These are phyloP conservation scores for Fabriciana adippe DNA, from an alignment of 2,888 invertebrate genomes.

Conservation along the genomic window DNA sequence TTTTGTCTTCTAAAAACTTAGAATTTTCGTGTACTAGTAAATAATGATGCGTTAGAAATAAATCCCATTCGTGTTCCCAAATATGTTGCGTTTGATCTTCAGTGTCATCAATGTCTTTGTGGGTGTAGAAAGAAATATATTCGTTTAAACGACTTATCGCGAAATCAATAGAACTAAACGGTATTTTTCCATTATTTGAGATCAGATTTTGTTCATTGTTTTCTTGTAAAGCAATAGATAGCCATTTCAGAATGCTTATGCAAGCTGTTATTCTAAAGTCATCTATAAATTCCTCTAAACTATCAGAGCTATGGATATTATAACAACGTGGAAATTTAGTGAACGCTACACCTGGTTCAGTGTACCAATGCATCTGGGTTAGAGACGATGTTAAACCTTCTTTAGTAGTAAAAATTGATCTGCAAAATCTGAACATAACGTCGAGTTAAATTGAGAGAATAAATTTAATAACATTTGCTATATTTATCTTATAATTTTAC, in stretches of 20 bases:
- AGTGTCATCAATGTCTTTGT: conserved; percentile 89
- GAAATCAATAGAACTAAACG: conserved; percentile 89
- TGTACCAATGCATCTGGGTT: conserved; percentile 93
- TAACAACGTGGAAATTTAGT: conserved; percentile 94
- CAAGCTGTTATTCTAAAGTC: conserved; percentile 96
- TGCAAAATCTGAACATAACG: conserved; percentile 88
- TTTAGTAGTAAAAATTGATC: conserved; percentile 95
- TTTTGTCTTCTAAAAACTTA: conserved; percentile 74
- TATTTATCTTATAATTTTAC: conserved; percentile 45
- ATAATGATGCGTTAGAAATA: conserved; percentile 88
- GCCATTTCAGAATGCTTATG: conserved; percentile 90
- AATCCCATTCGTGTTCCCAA: conserved; percentile 95
- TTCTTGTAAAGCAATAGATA: conserved; percentile 82
- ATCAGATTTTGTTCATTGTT: conserved; percentile 82
- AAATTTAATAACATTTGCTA: too few species aligned
- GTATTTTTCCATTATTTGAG: conserved; percentile 85
- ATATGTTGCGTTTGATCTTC: conserved; percentile 84
- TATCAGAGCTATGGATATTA: conserved; percentile 90
- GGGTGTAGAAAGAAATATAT: conserved; percentile 87
- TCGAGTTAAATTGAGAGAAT: background rate
- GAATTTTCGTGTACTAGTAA: conserved; percentile 85
- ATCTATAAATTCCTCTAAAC: conserved; percentile 91
- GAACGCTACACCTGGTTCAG: conserved; percentile 89
- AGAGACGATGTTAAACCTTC: conserved; percentile 91
- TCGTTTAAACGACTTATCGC: conserved; percentile 90